Conservation (phyloP, 2,797 vertebrate species). For the Amblyopsis hoosieri region DNA sequence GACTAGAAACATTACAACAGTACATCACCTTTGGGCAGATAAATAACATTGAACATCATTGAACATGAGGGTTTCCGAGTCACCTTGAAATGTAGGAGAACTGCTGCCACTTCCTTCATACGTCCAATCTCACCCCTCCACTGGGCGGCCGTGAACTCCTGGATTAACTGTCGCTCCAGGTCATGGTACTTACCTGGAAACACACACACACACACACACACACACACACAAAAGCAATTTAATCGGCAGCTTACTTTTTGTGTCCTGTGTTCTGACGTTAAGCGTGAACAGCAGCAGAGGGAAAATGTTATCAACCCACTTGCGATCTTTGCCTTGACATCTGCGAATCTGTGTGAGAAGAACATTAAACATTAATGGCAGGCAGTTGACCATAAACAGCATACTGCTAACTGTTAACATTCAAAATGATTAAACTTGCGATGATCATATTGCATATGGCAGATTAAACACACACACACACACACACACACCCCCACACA, state of each 20-base stretch:
- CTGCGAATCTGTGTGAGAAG: slow-evolving; percentile 88
- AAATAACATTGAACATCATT: background rate
- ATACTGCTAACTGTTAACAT: too few species aligned
- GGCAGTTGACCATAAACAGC: too few species aligned
- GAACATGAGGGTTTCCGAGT: slow-evolving; percentile 28
- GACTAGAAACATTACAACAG: slow-evolving; percentile 5
- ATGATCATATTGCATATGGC: background rate
- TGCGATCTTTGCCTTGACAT: slow-evolving; percentile 99
- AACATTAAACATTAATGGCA: slow-evolving; percentile 23
- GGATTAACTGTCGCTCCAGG: slow-evolving; percentile 96
- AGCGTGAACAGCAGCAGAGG: background rate
- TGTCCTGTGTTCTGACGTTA: slow-evolving; percentile 9
- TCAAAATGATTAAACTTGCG: too few species aligned
- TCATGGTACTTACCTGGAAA: slow-evolving; percentile 95
- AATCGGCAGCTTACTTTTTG: background rate
- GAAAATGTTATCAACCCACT: slow-evolving; percentile 81
- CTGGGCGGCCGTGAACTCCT: slow-evolving; percentile 96
- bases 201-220: slow-evolving; percentile 20
- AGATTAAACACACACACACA: slow-evolving; percentile 21
- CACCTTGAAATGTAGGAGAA: slow-evolving; percentile 99
- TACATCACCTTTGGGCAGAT: slow-evolving; percentile 3
- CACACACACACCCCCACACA: background rate
- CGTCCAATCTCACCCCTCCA: slow-evolving; percentile 92
- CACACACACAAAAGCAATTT: slow-evolving; percentile 1
- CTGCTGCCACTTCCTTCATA: slow-evolving; percentile 97